These are phyloP conservation scores for Carterocephalus palaemon DNA, from an alignment of 2,888 invertebrate genomes.

Conservation along the genomic window DNA sequence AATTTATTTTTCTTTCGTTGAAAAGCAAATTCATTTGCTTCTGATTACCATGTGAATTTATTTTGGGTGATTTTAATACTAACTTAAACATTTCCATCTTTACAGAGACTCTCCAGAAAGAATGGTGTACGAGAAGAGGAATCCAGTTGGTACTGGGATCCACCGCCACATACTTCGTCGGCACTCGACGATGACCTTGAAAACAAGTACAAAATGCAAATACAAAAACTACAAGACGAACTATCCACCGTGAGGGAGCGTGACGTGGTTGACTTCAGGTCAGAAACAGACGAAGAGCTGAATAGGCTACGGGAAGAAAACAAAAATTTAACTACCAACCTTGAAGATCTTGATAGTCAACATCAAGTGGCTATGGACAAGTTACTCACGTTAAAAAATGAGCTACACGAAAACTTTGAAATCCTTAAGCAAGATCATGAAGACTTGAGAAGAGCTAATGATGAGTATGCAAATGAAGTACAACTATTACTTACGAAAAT, in stretches of 20 bases:
- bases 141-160: conserved; percentile 77
- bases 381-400: conserved; percentile 73
- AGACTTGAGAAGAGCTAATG: conserved; percentile 65
- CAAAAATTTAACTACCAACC: conserved; percentile 73
- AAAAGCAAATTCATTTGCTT: not conserved
- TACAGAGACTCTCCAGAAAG: conserved; percentile 63
- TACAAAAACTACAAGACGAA: conserved; percentile 60
- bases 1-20: conserved; percentile 4
- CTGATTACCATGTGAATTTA: not conserved
- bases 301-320: conserved; percentile 78
- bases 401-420: conserved; percentile 74
- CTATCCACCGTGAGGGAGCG: conserved; percentile 61
- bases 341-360: conserved; percentile 86
- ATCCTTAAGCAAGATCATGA: conserved; percentile 68
- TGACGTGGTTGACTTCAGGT: conserved; percentile 40
- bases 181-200: conserved; percentile 40
- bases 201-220: conserved; percentile 54
- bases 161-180: conserved; percentile 50
- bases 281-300: conserved; percentile 58
- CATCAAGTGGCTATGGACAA: conserved; percentile 84
- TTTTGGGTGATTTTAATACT: conserved; percentile 1
- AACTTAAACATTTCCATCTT: conserved; percentile 40
- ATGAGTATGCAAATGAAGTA: conserved; percentile 66
- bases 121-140: conserved; percentile 72
- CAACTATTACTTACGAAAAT: conserved; percentile 62